These are phyloP conservation scores for Pissodes strobi DNA, from an alignment of 1,140 invertebrate genomes.

Conservation along the genomic window DNA sequence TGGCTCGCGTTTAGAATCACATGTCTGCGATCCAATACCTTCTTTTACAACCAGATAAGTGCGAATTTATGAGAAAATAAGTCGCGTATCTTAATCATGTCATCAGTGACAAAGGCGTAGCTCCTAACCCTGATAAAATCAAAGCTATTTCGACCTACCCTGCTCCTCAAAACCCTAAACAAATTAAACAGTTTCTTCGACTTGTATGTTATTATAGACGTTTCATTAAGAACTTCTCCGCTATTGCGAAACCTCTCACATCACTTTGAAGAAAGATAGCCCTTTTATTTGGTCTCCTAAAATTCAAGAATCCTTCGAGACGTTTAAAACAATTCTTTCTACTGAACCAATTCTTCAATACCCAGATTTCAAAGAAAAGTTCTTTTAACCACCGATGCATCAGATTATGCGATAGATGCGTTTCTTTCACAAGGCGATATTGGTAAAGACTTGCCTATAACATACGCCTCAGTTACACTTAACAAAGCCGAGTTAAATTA, in stretches of 20 bases:
- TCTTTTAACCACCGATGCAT: constrained; percentile 56
- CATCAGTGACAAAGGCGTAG: constrained; percentile 52
- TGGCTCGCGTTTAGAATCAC: no score
- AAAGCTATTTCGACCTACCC: constrained; percentile 52
- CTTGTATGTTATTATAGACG: constrained; percentile 43
- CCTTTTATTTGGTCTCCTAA: constrained; percentile 17
- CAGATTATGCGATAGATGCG: constrained; percentile 50
- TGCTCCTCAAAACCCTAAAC: constrained; percentile 44
- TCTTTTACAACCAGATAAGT: no score
- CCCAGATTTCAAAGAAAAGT: constrained; percentile 50
- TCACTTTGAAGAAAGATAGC: constrained; percentile 34
- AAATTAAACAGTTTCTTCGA: constrained; percentile 56
- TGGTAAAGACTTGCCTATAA: background rate
- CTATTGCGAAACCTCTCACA: constrained; percentile 34
- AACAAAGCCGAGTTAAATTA: background rate
- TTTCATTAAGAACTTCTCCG: constrained; percentile 36
- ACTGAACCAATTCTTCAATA: constrained; percentile 54
- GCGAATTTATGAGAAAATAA: constrained; percentile 46
- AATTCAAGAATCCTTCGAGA: constrained; percentile 51
- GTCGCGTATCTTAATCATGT: constrained; percentile 50
- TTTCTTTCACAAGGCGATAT: background rate
- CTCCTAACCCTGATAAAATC: constrained; percentile 56
- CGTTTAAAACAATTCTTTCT: constrained; percentile 51
- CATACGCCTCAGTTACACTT: background rate
- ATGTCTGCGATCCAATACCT: no score